phyloP scores from a whole-genome alignment of 2,797 vertebrate species.

The Avahi laniger region DNA sequence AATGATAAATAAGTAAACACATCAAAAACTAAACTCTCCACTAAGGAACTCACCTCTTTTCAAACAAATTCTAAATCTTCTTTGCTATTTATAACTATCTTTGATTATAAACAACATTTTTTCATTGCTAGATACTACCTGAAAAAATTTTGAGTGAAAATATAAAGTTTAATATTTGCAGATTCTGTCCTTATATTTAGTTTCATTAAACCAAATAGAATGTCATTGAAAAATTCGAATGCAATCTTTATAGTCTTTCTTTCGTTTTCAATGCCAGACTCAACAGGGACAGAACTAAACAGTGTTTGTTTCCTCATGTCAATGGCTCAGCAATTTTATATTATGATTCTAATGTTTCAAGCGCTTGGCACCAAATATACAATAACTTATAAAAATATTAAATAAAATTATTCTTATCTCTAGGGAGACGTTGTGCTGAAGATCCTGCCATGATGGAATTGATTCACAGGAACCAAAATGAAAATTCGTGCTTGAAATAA shows the following conservation, averaged over 20 bases:
- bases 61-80: background rate
- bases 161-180: conserved; percentile 12
- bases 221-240: background rate
- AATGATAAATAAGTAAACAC: background rate
- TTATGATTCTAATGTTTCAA: conserved; percentile 10
- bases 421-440: background rate
- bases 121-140: background rate
- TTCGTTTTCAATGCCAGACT: conserved; percentile 6
- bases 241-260: background rate
- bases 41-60: background rate
- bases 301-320: background rate
- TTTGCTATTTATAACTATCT: background rate
- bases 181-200: conserved; percentile 7
- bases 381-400: background rate
- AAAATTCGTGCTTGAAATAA: background rate
- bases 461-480: background rate
- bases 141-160: conserved; percentile 14
- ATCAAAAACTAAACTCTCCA: conserved; percentile 1
- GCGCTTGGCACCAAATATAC: background rate
- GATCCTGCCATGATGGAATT: background rate
- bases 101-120: background rate
- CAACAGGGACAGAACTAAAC: background rate
- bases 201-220: background rate
- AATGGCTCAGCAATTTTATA: background rate
- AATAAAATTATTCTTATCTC: background rate